Evolutionary conservation across 2,888 invertebrate species (phyloP).

Genomic region (Hipparchia semele): DNA sequence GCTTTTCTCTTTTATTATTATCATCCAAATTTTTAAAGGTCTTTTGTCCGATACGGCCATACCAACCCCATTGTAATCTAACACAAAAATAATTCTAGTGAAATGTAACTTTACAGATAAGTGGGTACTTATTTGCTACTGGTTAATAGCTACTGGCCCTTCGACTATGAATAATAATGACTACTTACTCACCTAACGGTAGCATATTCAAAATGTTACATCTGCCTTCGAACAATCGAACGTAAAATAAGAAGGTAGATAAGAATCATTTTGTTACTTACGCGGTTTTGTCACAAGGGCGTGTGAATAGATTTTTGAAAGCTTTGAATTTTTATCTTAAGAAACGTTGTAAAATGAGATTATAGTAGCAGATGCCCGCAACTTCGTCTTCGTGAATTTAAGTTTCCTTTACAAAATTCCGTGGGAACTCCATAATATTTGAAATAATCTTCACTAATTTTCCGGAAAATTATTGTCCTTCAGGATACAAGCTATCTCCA

Average conservation of each 20-base stretch:
- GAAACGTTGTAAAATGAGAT: background rate
- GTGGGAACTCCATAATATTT: too few species aligned
- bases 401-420: too few species aligned
- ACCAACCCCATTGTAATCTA: too few species aligned
- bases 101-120: too few species aligned
- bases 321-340: conserved; percentile 7
- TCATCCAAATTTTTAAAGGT: too few species aligned
- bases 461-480: too few species aligned
- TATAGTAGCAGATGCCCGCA: background rate
- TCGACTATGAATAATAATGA: conserved; percentile 7
- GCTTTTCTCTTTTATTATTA: too few species aligned
- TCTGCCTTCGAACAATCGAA: conserved; percentile 27
- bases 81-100: too few species aligned
- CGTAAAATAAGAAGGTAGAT: conserved; percentile 33
- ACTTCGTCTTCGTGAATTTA: too few species aligned
- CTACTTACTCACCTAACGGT: conserved; percentile 24
- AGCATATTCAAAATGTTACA: conserved; percentile 29
- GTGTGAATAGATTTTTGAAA: conserved; percentile 22
- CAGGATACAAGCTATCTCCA: too few species aligned
- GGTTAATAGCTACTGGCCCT: background rate
- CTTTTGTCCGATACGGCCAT: too few species aligned
- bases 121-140: background rate
- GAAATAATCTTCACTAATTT: too few species aligned
- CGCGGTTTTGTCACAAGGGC: conserved; percentile 15
- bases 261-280: conserved; percentile 26